Evolutionary conservation across 2,113 vertebrate species (phyloP).

Genomic region (Petroica traversi): DNA sequence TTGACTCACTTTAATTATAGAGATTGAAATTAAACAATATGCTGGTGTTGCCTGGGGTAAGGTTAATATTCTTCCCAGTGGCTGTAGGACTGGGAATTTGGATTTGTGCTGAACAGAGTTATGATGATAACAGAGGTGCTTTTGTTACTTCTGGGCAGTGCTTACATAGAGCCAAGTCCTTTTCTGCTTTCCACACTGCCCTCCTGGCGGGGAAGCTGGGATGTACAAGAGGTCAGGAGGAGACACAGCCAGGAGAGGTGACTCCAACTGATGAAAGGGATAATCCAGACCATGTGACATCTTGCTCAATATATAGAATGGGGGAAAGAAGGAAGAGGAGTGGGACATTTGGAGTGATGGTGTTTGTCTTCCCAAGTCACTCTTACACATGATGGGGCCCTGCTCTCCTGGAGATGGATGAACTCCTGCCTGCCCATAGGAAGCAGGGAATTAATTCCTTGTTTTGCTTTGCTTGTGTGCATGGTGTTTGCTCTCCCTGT

Average conservation of each 20-base stretch:
- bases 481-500: background rate
- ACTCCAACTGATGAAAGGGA: background rate
- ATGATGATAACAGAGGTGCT: background rate
- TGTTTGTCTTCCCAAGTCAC: background rate
- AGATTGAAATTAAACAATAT: slow-evolving; percentile 13
- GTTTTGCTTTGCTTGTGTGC: background rate
- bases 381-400: no score
- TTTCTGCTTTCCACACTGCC: background rate
- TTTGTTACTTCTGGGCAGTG: background rate
- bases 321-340: background rate
- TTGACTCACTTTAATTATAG: background rate
- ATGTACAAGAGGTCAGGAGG: background rate
- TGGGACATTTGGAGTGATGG: background rate
- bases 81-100: background rate
- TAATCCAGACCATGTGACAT: background rate
- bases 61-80: background rate
- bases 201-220: background rate
- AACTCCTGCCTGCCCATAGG: background rate
- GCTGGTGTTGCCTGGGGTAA: background rate
- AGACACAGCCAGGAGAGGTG: background rate
- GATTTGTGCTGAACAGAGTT: background rate
- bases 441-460: background rate
- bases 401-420: background rate
- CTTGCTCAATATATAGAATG: background rate
- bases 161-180: background rate